These are phyloP conservation scores for Bembecia ichneumoniformis DNA, from an alignment of 2,888 invertebrate species.

Conservation along the genomic window DNA sequence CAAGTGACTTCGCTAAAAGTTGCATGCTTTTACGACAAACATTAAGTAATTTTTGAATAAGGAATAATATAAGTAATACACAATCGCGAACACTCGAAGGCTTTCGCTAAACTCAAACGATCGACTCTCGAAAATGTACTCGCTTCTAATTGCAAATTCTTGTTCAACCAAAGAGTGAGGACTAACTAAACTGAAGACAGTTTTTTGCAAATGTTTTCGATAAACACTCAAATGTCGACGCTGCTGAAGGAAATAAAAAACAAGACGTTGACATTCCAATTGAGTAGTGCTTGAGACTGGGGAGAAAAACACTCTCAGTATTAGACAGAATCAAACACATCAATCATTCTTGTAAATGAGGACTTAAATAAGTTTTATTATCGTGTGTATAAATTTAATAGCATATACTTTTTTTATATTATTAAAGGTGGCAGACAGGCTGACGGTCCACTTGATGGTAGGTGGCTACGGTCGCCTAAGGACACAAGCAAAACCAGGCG, in stretches of 20 bases:
- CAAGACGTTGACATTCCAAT: slow-evolving; percentile 1
- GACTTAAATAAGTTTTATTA: no score
- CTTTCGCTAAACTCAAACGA: slow-evolving; percentile 29
- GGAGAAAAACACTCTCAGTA: slow-evolving; percentile 1
- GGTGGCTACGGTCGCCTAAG: no score
- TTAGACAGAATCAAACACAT: no score
- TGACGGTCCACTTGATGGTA: no score
- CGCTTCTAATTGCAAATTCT: slow-evolving; percentile 2
- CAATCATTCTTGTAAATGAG: no score
- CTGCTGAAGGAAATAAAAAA: slow-evolving; percentile 4
- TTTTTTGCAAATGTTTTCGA: slow-evolving; percentile 2
- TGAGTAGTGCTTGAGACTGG: slow-evolving; percentile 6
- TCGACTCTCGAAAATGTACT: not conserved
- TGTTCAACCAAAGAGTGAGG: not conserved
- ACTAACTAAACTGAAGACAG: not conserved
- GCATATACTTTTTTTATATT: no score
- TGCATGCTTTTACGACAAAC: slow-evolving; percentile 48
- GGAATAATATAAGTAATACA: slow-evolving; percentile 39
- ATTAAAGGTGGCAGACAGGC: no score
- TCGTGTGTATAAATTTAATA: no score
- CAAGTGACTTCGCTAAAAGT: slow-evolving; percentile 42
- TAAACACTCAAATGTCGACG: not conserved
- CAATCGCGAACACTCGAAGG: slow-evolving; percentile 36
- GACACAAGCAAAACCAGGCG: no score
- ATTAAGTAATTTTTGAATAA: slow-evolving; percentile 50